phyloP scores from a whole-genome alignment of 1,140 invertebrate genomes.

The Brachystomella parvula region DNA sequence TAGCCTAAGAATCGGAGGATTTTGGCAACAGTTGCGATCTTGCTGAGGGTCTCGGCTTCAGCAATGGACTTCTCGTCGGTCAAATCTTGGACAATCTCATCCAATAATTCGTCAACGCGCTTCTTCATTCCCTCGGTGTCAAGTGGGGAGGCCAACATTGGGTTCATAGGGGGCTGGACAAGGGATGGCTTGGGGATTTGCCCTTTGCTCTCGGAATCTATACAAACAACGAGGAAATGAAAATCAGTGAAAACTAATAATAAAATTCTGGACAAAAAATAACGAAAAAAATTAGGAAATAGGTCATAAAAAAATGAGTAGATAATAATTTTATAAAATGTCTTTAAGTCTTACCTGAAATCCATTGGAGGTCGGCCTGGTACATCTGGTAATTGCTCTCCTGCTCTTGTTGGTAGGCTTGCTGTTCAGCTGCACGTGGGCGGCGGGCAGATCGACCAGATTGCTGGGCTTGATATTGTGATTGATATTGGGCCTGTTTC shows the following conservation, averaged over 20 bases:
- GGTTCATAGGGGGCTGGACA: constrained; percentile 27
- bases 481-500: not conserved
- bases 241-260: too few species aligned
- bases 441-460: too few species aligned
- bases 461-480: not conserved
- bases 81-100: constrained; percentile 23
- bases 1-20: constrained; percentile 25
- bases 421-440: not conserved
- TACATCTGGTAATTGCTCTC: too few species aligned
- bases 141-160: constrained; percentile 25
- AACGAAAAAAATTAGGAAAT: too few species aligned
- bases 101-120: constrained; percentile 18
- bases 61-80: constrained; percentile 23
- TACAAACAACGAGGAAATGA: not conserved
- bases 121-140: constrained; percentile 11
- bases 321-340: too few species aligned
- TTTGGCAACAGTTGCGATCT: constrained; percentile 21
- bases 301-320: too few species aligned
- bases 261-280: too few species aligned
- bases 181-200: constrained; percentile 14
- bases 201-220: not conserved
- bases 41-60: constrained; percentile 25
- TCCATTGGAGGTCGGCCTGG: too few species aligned
- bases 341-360: too few species aligned
- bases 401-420: not conserved